Percentiles rank a stretch among this genome's conserved stretches.
Evolutionary conservation across 2,888 invertebrate genomes (phyloP).

Genomic region (Paralinhomoeus sp.): DNA sequence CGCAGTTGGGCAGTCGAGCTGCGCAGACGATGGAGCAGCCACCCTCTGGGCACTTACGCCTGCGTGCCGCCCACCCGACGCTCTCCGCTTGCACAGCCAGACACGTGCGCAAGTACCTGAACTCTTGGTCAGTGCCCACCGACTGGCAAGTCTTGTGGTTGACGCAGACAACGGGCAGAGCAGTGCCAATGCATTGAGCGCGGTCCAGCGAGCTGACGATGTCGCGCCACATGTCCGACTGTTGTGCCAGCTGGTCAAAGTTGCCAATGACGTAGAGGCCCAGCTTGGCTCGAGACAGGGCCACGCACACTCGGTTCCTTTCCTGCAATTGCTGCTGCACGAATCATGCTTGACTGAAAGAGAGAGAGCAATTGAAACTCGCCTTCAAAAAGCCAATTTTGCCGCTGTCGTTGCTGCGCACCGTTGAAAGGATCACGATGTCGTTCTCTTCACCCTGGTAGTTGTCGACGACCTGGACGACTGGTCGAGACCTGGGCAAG

Average conservation of each 20-base stretch:
- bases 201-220: no score
- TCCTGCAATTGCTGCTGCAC: slow-evolving; percentile 7
- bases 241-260: slow-evolving; percentile 16
- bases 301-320: slow-evolving; percentile 24
- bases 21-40: no score
- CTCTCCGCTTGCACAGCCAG: no score
- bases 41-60: no score
- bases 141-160: slow-evolving; percentile 9
- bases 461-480: slow-evolving; percentile 51
- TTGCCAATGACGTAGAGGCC: slow-evolving; percentile 54
- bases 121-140: no score
- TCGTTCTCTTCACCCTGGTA: slow-evolving; percentile 58
- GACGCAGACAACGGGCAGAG: slow-evolving; percentile 9
- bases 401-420: slow-evolving; percentile 14
- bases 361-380: neutral
- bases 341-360: slow-evolving; percentile 13
- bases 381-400: slow-evolving; percentile 23
- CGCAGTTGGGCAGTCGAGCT: no score
- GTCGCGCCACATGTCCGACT: slow-evolving; percentile 3
- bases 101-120: no score
- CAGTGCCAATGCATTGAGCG: slow-evolving; percentile 2
- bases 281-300: slow-evolving; percentile 45
- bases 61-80: no score
- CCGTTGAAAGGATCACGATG: slow-evolving; percentile 38
- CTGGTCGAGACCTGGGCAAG: no score